Evolutionary conservation across 2,888 invertebrate species (phyloP), one percentile per base, ranked within the genome.

Genomic region (Gandaritis pyraliata): DNA sequence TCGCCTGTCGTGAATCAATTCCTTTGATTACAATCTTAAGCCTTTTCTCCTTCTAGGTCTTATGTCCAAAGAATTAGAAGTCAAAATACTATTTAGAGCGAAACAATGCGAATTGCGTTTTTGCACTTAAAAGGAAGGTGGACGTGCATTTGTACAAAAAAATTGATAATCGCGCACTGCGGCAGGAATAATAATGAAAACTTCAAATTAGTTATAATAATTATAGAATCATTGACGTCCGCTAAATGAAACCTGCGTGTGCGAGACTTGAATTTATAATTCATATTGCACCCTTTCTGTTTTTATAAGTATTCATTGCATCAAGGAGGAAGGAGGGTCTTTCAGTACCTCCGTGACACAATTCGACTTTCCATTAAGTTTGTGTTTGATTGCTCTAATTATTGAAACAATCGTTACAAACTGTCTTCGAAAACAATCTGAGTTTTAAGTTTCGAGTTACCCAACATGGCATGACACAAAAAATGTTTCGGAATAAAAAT

Each of bases 201-300:
- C 82, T 81, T 86, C 82, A 87, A 90, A 87, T 91, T 88, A 86
- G 86, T 90, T 80, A 84, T 88, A 66, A 77, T 75, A 90, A 90
- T 92, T 90, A 86, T 82, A 85, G 84, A 88, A 86, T 82, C 87
- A 87, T 87, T 85, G 86, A 84, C 83, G 84, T 85, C 78, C 77
- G 72, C 78, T 76, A 82, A 85, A 86, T 83, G 82, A 83, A 81
- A 76, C 74, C 70, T n/a, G n/a, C 70, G 73, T 70, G 73, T 76
- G 75, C 89, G 83, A 83, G 86, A 86, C 77, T 67, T 78, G 89
- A 86, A 88, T 89, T 80, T 72, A 69, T 80, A 87, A 86, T 84
- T 77, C 59, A 70, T 73, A 76, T 77, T 72, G 70, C 67, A 58
- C 53, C 30, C 54, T 48, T 71, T 74, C 73, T 68, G 57, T 50